These are phyloP conservation scores for Seriola aureovittata DNA, from an alignment of 2,113 vertebrate genomes.

Conservation along the genomic window DNA sequence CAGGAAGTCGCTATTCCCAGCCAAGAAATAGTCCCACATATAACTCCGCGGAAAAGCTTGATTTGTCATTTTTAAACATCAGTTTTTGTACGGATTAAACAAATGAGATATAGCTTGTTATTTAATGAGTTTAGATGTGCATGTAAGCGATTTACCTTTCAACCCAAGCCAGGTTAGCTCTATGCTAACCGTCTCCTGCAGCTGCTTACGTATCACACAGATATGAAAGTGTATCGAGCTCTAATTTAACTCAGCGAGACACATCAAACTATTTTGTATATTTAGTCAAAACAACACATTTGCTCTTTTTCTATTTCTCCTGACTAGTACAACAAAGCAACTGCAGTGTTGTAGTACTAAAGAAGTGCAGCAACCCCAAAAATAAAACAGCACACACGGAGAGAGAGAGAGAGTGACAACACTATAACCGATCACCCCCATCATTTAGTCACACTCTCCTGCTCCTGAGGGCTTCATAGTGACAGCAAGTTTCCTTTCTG, in stretches of 20 bases:
- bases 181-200: too few species aligned
- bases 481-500: not conserved
- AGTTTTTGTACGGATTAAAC: too few species aligned
- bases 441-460: slow-evolving; percentile 12
- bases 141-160: not conserved
- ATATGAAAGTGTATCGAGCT: not conserved
- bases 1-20: too few species aligned
- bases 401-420: not conserved
- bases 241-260: not conserved
- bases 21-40: too few species aligned
- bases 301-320: not conserved
- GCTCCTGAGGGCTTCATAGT: not conserved
- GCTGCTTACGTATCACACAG: not conserved
- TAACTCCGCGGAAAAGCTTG: too few species aligned
- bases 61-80: too few species aligned
- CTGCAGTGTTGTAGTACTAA: not conserved
- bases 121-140: not conserved
- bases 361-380: not conserved
- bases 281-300: not conserved
- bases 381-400: not conserved
- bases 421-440: not conserved
- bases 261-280: not conserved
- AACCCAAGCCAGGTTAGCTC: too few species aligned
- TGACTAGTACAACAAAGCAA: not conserved
- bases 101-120: too few species aligned